Percentiles rank a stretch among this genome's conserved stretches.
Evolutionary conservation across 2,888 invertebrate species (phyloP).

Genomic region (Graphium colonna): DNA sequence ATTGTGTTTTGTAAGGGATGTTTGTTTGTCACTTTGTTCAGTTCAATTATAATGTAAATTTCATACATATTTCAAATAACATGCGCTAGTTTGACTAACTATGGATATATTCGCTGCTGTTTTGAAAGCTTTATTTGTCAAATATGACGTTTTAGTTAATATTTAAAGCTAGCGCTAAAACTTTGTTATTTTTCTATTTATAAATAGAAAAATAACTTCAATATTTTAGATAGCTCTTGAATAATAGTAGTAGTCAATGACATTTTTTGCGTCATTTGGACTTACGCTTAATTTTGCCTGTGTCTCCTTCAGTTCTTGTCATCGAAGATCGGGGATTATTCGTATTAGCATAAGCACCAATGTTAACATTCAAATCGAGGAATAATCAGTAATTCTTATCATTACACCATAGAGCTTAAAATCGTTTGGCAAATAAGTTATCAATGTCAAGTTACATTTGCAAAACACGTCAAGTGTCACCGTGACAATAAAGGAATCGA

Average conservation of each 20-base stretch:
- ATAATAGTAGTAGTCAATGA: no score
- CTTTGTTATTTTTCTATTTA: no score
- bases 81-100: no score
- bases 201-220: no score
- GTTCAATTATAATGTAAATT: not conserved
- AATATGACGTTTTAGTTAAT: no score
- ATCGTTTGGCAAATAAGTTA: not conserved
- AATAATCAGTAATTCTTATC: not conserved
- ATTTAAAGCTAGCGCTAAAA: no score
- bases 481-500: constrained; percentile 31
- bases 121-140: no score
- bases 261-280: not conserved
- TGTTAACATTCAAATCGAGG: no score
- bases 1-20: constrained; percentile 4
- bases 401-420: not conserved
- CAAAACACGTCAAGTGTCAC: constrained; percentile 18
- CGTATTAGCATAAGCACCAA: not conserved
- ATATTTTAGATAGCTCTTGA: no score
- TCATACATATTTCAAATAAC: not conserved
- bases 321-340: not conserved
- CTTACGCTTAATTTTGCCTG: not conserved
- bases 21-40: not conserved
- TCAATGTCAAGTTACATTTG: not conserved
- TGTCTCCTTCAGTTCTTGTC: not conserved
- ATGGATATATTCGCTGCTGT: no score